Evolutionary conservation across 2,113 vertebrate genomes (phyloP).

Genomic region (Atractosteus spatula): DNA sequence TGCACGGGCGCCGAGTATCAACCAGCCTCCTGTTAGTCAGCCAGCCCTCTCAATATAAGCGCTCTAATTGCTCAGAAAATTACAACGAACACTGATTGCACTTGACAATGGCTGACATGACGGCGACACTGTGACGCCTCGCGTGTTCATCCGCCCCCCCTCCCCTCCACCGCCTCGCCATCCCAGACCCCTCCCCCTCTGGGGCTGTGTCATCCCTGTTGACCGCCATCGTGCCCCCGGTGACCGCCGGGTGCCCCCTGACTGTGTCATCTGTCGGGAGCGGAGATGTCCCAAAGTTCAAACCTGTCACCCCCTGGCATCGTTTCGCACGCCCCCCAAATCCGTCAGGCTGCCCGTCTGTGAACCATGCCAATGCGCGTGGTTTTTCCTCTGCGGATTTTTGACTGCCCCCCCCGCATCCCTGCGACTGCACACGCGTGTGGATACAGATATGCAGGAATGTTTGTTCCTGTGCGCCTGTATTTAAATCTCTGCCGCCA

Average conservation of each 20-base stretch:
- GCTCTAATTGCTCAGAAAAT: conserved; percentile 79
- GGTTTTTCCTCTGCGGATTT: not conserved
- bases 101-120: conserved; percentile 67
- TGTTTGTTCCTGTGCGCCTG: not conserved
- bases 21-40: conserved; percentile 52
- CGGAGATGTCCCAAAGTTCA: conserved; percentile 66
- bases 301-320: conserved; percentile 58
- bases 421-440: not conserved
- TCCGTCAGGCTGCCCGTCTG: conserved; percentile 54
- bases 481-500: conserved; percentile 8
- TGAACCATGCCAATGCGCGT: conserved; percentile 38
- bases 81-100: conserved; percentile 66
- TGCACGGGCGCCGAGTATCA: conserved; percentile 49
- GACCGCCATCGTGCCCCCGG: conserved; percentile 61
- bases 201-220: conserved; percentile 50
- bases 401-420: not conserved
- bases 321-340: conserved; percentile 55
- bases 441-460: conserved; percentile 13
- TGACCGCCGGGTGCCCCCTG: conserved; percentile 66
- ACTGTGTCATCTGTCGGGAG: conserved; percentile 62
- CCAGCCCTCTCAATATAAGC: conserved; percentile 65
- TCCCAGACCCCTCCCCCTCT: conserved; percentile 16
- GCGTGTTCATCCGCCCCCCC: conserved; percentile 10
- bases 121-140: conserved; percentile 52
- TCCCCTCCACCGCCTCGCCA: conserved; percentile 16